Conservation (phyloP, 2,113 vertebrate species). For the Plestiodon gilberti region DNA sequence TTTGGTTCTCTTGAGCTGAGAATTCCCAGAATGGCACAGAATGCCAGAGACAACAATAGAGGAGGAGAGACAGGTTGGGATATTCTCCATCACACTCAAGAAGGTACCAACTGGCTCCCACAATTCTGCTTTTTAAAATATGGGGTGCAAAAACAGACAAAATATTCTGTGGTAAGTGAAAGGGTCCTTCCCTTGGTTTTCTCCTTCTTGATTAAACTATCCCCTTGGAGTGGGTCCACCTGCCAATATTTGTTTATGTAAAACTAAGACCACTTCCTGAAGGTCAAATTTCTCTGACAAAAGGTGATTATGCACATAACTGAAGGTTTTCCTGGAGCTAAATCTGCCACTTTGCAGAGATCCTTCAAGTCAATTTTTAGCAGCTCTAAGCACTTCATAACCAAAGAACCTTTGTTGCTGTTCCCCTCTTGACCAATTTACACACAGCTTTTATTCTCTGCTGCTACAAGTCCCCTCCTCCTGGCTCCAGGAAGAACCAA, state of each 20-base stretch:
- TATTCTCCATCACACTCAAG: conserved; percentile 17
- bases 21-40: background rate
- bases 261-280: background rate
- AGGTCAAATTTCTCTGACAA: background rate
- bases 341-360: background rate
- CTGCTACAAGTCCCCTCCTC: background rate
- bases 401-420: background rate
- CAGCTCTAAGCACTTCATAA: background rate
- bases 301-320: too few relatives aligned
- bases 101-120: background rate
- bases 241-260: background rate
- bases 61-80: background rate
- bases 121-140: background rate
- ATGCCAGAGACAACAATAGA: background rate
- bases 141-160: background rate
- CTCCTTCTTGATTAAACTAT: background rate
- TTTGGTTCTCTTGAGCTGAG: conserved; percentile 49
- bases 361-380: background rate
- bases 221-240: background rate
- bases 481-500: background rate
- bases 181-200: background rate
- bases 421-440: background rate
- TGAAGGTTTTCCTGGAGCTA: background rate
- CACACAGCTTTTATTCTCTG: background rate
- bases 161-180: background rate